These are phyloP conservation scores for Drosophila repletoides DNA, from an alignment of 1,140 invertebrate species.

Conservation along the genomic window DNA sequence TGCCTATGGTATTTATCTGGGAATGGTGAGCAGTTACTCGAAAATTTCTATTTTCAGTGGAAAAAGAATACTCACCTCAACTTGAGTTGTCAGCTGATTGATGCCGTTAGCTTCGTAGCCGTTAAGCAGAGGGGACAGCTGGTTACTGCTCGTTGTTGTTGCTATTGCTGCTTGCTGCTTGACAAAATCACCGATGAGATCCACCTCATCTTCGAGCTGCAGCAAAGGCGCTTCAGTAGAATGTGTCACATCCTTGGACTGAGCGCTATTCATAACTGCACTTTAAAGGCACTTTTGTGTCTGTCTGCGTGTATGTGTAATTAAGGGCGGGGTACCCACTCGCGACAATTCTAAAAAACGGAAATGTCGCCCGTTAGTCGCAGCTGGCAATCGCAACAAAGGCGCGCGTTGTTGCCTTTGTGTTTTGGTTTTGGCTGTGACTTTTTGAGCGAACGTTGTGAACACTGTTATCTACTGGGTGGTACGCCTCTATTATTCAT, in stretches of 20 bases:
- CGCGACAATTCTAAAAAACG: constrained; percentile 20
- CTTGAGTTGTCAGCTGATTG: constrained; percentile 67
- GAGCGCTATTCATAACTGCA: constrained; percentile 33
- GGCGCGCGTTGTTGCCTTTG: constrained; percentile 46
- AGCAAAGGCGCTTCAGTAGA: constrained; percentile 53
- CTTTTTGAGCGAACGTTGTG: constrained; percentile 55
- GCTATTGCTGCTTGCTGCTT: constrained; percentile 45
- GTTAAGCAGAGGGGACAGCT: constrained; percentile 50
- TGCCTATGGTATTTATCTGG: constrained; percentile 73
- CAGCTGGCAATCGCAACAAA: constrained; percentile 40
- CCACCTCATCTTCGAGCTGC: constrained; percentile 72
- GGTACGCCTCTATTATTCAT: constrained; percentile 36
- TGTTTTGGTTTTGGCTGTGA: constrained; percentile 19
- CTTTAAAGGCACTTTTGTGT: constrained; percentile 22
- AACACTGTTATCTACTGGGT: constrained; percentile 61
- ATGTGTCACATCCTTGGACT: constrained; percentile 1
- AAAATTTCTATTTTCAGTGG: neutral
- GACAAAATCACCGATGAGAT: constrained; percentile 69
- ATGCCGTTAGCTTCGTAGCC: constrained; percentile 43
- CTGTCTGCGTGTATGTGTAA: constrained; percentile 1
- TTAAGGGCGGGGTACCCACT: constrained; percentile 17
- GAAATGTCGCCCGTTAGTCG: constrained; percentile 16
- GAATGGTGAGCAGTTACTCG: neutral
- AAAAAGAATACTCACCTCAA: constrained; percentile 52
- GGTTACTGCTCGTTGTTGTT: constrained; percentile 16